Percentiles rank a stretch among this genome's conserved stretches.
Evolutionary conservation across 2,888 invertebrate species (phyloP).

Genomic region (Trissolcus brochymenae): DNA sequence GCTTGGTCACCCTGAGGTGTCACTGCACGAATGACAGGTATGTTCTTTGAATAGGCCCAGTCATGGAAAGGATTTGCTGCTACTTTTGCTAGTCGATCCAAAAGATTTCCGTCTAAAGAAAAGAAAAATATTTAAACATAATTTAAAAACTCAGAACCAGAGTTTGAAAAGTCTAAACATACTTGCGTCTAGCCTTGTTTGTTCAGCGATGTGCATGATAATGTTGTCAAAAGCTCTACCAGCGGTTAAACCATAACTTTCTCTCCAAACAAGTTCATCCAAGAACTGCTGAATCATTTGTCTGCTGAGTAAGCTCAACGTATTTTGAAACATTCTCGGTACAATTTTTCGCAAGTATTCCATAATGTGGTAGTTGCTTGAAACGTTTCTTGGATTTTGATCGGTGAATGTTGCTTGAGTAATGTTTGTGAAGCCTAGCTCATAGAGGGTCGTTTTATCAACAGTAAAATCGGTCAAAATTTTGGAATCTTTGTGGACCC

Average conservation of each 20-base stretch:
- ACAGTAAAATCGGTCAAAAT: slow-evolving; percentile 90
- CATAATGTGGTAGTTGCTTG: slow-evolving; percentile 88
- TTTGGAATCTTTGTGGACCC: slow-evolving; percentile 87
- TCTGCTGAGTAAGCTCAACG: slow-evolving; percentile 86
- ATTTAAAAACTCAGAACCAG: neutral
- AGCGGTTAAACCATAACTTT: slow-evolving; percentile 88
- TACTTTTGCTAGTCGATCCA: slow-evolving; percentile 75
- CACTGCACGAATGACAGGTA: neutral
- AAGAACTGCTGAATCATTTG: slow-evolving; percentile 94
- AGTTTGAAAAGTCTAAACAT: slow-evolving; percentile 1
- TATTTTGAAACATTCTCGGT: slow-evolving; percentile 94
- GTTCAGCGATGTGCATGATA: slow-evolving; percentile 86
- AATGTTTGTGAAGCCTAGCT: slow-evolving; percentile 88
- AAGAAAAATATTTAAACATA: neutral
- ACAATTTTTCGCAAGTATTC: slow-evolving; percentile 90
- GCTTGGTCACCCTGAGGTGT: slow-evolving; percentile 30
- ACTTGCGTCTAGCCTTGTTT: slow-evolving; percentile 78
- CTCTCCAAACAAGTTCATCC: slow-evolving; percentile 93
- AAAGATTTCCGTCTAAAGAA: slow-evolving; percentile 71
- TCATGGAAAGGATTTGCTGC: slow-evolving; percentile 83
- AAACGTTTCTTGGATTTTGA: slow-evolving; percentile 77
- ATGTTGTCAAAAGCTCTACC: slow-evolving; percentile 89
- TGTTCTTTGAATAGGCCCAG: slow-evolving; percentile 77
- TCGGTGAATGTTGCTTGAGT: slow-evolving; percentile 80
- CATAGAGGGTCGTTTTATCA: slow-evolving; percentile 86